phyloP scores from a whole-genome alignment of 2,797 vertebrate genomes.

The Morelia viridis region DNA sequence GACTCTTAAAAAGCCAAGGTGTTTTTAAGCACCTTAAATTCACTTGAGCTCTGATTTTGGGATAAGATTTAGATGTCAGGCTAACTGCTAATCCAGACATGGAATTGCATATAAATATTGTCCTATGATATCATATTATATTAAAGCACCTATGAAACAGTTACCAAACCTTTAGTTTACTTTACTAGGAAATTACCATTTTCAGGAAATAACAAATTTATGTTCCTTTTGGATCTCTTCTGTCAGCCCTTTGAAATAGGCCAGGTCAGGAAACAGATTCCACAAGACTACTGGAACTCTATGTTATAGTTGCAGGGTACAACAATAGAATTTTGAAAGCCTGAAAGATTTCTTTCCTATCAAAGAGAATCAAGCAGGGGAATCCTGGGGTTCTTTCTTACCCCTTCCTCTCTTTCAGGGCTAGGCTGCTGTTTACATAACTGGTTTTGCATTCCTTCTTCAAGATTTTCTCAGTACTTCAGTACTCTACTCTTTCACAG shows the following conservation, averaged over 20 bases:
- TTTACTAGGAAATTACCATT: background rate
- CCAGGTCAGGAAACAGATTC: background rate
- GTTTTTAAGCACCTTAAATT: background rate
- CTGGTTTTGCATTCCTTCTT: background rate
- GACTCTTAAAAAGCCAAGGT: background rate
- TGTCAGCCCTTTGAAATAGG: background rate
- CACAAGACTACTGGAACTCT: background rate
- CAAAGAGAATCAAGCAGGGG: background rate
- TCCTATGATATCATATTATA: background rate
- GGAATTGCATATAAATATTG: background rate
- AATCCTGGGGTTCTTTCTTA: background rate
- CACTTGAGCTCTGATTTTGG: background rate
- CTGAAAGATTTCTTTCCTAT: background rate
- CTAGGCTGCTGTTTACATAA: background rate
- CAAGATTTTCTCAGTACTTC: background rate
- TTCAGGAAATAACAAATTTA: background rate
- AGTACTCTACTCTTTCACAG: background rate
- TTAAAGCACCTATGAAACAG: background rate
- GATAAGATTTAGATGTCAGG: background rate
- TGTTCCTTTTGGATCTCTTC: background rate
- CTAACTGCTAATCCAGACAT: background rate
- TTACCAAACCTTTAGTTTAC: background rate
- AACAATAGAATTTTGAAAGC: background rate
- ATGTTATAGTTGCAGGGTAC: background rate
- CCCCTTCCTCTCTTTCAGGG: background rate